phyloP scores from a whole-genome alignment of 1,140 invertebrate genomes.

The Odontomachus brunneus region DNA sequence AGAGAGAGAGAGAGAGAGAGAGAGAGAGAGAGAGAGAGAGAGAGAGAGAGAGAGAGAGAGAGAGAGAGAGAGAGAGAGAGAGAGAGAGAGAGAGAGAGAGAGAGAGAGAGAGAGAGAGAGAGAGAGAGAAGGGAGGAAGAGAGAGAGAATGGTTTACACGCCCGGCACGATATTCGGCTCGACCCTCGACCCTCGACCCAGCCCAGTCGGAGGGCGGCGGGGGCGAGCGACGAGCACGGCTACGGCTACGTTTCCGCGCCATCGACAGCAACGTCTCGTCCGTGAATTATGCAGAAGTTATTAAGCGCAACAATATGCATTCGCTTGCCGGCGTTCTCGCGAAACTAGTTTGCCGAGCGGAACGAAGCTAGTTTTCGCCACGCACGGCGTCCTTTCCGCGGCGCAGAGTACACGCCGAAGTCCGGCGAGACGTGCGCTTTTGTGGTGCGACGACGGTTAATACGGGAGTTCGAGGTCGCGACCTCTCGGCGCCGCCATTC shows the following conservation, averaged over 20 bases:
- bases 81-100: no score
- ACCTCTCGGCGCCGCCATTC: constrained; percentile 16
- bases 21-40: no score
- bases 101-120: no score
- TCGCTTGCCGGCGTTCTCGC: constrained; percentile 10
- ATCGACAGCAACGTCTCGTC: constrained; percentile 16
- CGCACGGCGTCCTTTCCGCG: constrained; percentile 29
- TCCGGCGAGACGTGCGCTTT: neutral
- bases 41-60: no score
- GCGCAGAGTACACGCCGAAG: neutral
- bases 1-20: no score
- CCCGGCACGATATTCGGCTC: neutral
- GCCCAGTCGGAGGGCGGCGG: no score
- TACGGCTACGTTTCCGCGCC: constrained; percentile 8
- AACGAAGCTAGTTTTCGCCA: constrained; percentile 43
- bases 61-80: no score
- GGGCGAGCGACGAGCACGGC: neutral
- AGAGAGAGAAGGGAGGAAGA: no score
- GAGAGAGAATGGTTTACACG: constrained; percentile 2
- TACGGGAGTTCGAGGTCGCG: neutral
- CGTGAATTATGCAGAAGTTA: constrained; percentile 56
- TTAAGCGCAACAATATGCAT: constrained; percentile 58
- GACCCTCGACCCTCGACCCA: no score
- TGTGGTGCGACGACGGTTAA: neutral
- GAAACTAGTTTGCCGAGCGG: constrained; percentile 45